Evolutionary conservation across 1,140 invertebrate genomes (phyloP).

Genomic region (Leptoteleia sp.): DNA sequence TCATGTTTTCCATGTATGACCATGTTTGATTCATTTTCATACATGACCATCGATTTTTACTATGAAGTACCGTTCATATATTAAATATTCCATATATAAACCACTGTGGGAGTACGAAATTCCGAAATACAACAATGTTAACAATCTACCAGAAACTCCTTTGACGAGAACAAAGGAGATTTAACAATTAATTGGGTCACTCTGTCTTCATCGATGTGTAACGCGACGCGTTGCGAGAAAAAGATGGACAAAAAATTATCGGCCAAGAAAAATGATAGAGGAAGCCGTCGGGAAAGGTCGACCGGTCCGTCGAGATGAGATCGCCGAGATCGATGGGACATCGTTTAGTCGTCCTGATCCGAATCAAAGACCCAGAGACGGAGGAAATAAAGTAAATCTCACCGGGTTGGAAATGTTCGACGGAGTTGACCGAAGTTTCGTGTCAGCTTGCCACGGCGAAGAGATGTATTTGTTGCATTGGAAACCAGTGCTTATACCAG

Average conservation of each 20-base stretch:
- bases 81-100: no score
- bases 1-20: no score
- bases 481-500: no score
- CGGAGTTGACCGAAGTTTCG: background rate
- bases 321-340: slow-evolving; percentile 43
- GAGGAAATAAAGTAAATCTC: slow-evolving; percentile 32
- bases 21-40: no score
- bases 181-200: slow-evolving; percentile 6
- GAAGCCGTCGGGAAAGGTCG: slow-evolving; percentile 34
- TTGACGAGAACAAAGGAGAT: no score
- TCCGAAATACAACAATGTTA: slow-evolving; percentile 18
- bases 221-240: slow-evolving; percentile 16
- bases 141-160: slow-evolving; percentile 13
- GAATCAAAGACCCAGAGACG: slow-evolving; percentile 14
- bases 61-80: no score
- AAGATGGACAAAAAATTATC: slow-evolving; percentile 47
- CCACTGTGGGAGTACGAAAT: no score
- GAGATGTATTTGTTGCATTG: no score
- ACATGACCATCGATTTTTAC: no score
- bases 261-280: slow-evolving; percentile 41
- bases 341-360: slow-evolving; percentile 20
- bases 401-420: slow-evolving; percentile 3
- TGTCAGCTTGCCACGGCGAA: background rate
- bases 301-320: slow-evolving; percentile 25
- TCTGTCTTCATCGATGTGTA: slow-evolving; percentile 25